Base-by-base conservation (phyloP, 1,140 invertebrate species). In the Hyposmocoma kahamanoa region DNA sequence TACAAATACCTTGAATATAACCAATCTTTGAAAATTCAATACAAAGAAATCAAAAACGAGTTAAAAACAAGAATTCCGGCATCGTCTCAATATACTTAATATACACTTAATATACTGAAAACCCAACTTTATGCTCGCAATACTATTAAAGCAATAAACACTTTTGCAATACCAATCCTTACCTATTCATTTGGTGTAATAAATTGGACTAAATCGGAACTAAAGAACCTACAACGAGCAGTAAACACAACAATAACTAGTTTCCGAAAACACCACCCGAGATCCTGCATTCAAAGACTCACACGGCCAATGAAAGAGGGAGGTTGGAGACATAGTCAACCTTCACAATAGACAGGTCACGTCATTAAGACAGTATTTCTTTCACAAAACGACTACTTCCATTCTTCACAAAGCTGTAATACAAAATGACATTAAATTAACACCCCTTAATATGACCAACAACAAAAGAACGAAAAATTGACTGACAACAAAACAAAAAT, bases 1-100 rank as follows among this genome's bases (percentile, higher is more conserved):
- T 47, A 47, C 15, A 47, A 47, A 47, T 47, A 47, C 17, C 26
- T 47, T 38, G 45, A 34, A 36, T 47, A 47, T 15, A 38, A 47
- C n/a, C 45, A 47, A 38, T n/a, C 32, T n/a, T n/a, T 13, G 13
- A 32, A 38, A 17, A 47, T 47, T 24, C 45, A 47, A 18, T 19
- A 47, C 26, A 47, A 36, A 38, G 45, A 47, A 5, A 36, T 20
- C 2, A 47, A 47, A 47, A 5, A 36, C 22, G 22, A 34, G 22
- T 22, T 47, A 13, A 36, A 15, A 15, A n/a, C 20, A 36, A 47
- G 20, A 47, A 24, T 47, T 47, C 20, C 19, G 32, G 6, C 34
- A 47, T n/a, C 13, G 45, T 38, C 32, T 47, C 1, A 47, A 47
- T 15, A 19, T 13, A 47, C n/a, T n/a, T n/a, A n/a, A n/a, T n/a